These are phyloP conservation scores for Chamaea fasciata DNA, from an alignment of 2,113 vertebrate genomes.

Conservation along the genomic window DNA sequence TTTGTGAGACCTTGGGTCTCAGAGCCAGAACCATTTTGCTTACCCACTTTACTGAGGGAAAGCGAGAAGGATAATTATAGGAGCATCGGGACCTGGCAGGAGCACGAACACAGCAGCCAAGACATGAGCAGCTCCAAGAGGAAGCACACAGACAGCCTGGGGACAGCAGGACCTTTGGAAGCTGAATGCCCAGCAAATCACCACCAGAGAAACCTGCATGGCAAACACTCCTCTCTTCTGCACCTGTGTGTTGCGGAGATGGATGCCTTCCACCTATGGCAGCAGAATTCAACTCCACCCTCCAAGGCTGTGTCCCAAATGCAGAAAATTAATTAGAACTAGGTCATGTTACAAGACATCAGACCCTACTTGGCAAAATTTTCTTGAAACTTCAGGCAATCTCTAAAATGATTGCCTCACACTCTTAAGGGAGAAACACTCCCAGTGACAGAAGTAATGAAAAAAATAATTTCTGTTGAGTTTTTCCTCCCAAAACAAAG, in stretches of 20 bases:
- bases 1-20: not conserved
- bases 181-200: not conserved
- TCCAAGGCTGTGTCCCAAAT: not conserved
- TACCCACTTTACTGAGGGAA: not conserved
- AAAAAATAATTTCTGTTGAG: not conserved
- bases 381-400: not conserved
- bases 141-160: not conserved
- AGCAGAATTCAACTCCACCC: not conserved
- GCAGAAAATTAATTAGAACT: not conserved
- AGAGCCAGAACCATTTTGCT: not conserved
- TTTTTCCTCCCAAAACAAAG: not conserved
- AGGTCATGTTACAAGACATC: not conserved
- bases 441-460: not conserved
- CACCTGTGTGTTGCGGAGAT: not conserved
- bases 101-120: not conserved
- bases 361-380: not conserved
- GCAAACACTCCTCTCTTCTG: not conserved
- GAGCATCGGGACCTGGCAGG: not conserved
- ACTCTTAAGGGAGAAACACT: not conserved
- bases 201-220: not conserved
- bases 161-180: not conserved
- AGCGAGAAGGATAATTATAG: constrained; percentile 10
- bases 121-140: not conserved
- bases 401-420: not conserved
- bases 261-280: not conserved